Conservation (phyloP, 2,113 vertebrate genomes). For the Edolisoma coerulescens region DNA sequence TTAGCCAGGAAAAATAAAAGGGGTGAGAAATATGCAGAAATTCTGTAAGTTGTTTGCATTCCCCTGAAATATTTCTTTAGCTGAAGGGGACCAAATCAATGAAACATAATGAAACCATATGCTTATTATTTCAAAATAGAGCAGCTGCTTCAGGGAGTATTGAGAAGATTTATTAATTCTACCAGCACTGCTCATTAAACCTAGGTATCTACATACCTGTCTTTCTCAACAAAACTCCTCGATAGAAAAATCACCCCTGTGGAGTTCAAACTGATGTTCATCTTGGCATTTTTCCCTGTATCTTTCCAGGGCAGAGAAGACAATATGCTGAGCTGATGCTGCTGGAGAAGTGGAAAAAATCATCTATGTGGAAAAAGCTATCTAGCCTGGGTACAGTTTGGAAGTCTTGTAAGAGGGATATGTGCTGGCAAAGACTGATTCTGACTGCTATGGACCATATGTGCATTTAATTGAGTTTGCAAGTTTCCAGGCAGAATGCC, state of each 20-base stretch:
- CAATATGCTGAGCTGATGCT: constrained; percentile 40
- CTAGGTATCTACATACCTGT: constrained; percentile 66
- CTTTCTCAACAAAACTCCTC: constrained; percentile 65
- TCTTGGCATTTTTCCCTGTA: constrained; percentile 31
- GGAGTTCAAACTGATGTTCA: constrained; percentile 41
- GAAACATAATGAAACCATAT: constrained; percentile 81
- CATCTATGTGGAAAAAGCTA: constrained; percentile 33
- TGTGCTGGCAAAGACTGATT: constrained; percentile 60
- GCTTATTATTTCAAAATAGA: constrained; percentile 77
- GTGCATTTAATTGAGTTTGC: constrained; percentile 72
- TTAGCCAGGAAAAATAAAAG: constrained; percentile 63
- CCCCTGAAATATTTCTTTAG: constrained; percentile 71
- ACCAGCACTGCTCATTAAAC: constrained; percentile 70
- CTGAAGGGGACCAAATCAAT: constrained; percentile 77
- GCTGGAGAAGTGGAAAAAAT: constrained; percentile 11
- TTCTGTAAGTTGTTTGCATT: constrained; percentile 72
- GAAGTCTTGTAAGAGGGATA: constrained; percentile 19
- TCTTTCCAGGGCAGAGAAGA: constrained; percentile 38
- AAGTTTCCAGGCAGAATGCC: constrained; percentile 69
- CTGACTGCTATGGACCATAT: constrained; percentile 65
- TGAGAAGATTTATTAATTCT: constrained; percentile 76
- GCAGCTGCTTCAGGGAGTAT: constrained; percentile 74
- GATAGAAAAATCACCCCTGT: constrained; percentile 41
- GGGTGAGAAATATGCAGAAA: constrained; percentile 60
- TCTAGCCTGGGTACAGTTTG: background rate